These are phyloP conservation scores for Chymomyza costata DNA, from an alignment of 1,140 invertebrate genomes.

Conservation along the genomic window DNA sequence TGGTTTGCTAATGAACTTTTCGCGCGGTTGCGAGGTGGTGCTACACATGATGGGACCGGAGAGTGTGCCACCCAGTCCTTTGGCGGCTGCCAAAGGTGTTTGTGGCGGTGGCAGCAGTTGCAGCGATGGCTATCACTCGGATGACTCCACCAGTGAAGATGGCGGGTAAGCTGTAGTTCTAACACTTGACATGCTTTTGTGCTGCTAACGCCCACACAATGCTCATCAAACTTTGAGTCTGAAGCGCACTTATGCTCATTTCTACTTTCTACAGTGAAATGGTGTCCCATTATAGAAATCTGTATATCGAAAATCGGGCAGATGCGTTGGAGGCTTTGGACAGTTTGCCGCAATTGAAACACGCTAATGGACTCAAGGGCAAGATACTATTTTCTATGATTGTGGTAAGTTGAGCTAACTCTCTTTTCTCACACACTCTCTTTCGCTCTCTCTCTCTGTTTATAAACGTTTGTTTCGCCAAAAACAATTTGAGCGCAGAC, in stretches of 20 bases:
- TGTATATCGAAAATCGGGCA: slow-evolving; percentile 90
- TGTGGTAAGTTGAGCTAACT: slow-evolving; percentile 83
- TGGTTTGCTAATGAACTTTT: slow-evolving; percentile 88
- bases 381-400: slow-evolving; percentile 96
- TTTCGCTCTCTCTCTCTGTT: neutral
- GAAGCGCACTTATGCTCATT: slow-evolving; percentile 11
- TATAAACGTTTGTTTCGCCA: neutral
- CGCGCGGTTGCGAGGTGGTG: slow-evolving; percentile 86
- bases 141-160: slow-evolving; percentile 84
- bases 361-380: slow-evolving; percentile 90
- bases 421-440: neutral
- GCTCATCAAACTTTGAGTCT: slow-evolving; percentile 17
- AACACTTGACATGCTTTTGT: slow-evolving; percentile 37
- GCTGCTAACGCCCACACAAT: slow-evolving; percentile 34
- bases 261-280: slow-evolving; percentile 77
- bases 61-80: slow-evolving; percentile 38
- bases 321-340: slow-evolving; percentile 90
- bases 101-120: slow-evolving; percentile 79
- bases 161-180: slow-evolving; percentile 74
- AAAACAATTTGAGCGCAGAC: neutral
- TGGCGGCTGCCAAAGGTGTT: slow-evolving; percentile 47
- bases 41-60: slow-evolving; percentile 83
- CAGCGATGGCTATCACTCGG: slow-evolving; percentile 87
- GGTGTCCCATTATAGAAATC: slow-evolving; percentile 86
- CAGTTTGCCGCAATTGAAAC: slow-evolving; percentile 83